Percentiles rank a stretch among this genome's conserved stretches.
Conservation (phyloP, 2,888 invertebrate genomes). For the Metallyticus violacea region DNA sequence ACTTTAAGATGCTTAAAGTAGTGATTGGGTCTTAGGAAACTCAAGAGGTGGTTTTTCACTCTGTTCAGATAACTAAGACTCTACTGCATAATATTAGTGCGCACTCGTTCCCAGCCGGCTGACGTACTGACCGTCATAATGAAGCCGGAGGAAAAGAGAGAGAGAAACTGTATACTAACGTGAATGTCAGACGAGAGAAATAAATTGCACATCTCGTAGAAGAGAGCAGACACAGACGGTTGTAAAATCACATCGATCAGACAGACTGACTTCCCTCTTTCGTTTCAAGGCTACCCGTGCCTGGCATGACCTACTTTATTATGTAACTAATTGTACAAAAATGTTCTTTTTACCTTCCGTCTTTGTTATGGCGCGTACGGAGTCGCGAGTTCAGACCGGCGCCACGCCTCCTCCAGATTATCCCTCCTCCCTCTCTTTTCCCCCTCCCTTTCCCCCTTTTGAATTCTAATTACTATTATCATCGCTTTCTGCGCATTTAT, state of each 20-base stretch:
- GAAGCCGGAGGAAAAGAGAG: background rate
- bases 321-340: background rate
- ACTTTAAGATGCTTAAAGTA: too few species aligned
- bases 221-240: background rate
- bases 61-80: background rate
- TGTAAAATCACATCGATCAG: background rate
- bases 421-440: background rate
- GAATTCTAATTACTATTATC: background rate
- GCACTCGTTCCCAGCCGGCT: background rate
- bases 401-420: background rate
- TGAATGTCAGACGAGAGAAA: background rate
- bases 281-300: background rate
- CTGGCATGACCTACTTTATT: background rate
- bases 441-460: background rate
- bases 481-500: too few species aligned
- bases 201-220: background rate
- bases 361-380: background rate
- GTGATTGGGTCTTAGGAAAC: too few species aligned
- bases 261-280: background rate
- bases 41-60: too few species aligned
- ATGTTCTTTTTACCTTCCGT: background rate
- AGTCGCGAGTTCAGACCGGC: too few species aligned
- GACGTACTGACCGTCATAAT: background rate
- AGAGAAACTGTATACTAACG: background rate
- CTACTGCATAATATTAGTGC: background rate